These are phyloP conservation scores for Sesamia nonagrioides DNA, from an alignment of 1,140 invertebrate species.

Conservation along the genomic window DNA sequence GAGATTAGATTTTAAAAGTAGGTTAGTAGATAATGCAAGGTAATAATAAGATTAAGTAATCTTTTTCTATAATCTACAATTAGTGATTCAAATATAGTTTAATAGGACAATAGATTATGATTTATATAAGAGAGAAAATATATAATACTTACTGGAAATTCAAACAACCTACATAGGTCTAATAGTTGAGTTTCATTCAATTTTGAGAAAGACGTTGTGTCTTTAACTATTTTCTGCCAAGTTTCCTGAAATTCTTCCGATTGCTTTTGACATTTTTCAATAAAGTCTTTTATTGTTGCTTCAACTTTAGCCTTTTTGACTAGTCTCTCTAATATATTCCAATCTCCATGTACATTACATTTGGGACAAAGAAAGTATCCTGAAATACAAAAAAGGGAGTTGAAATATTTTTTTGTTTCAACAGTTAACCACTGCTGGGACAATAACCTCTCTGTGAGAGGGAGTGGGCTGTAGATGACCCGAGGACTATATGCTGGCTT, in stretches of 20 bases:
- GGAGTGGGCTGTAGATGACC: too few species aligned
- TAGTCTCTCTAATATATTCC: slow-evolving; percentile 87
- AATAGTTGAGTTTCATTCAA: slow-evolving; percentile 79
- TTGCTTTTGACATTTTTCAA: slow-evolving; percentile 71
- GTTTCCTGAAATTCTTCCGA: slow-evolving; percentile 75
- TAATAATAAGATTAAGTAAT: background rate
- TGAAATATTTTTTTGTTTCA: too few species aligned
- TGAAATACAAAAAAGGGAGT: slow-evolving; percentile 59
- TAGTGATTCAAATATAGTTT: slow-evolving; percentile 8
- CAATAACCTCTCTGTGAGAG: too few species aligned
- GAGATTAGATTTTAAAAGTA: background rate
- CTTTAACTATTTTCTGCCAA: slow-evolving; percentile 78
- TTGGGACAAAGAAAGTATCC: slow-evolving; percentile 90
- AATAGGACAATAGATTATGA: background rate
- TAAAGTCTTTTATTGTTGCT: slow-evolving; percentile 76
- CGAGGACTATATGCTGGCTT: too few species aligned
- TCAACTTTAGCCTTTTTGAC: slow-evolving; percentile 83
- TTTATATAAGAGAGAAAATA: slow-evolving; percentile 33
- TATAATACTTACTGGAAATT: slow-evolving; percentile 87
- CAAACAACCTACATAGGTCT: slow-evolving; percentile 86
- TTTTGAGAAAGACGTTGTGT: slow-evolving; percentile 75
- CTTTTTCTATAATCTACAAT: background rate
- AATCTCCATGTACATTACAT: slow-evolving; percentile 89
- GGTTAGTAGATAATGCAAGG: background rate
- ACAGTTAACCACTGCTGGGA: too few species aligned